A percentile compares a stretch with the other conserved stretches of the same genome.
phyloP scores from a whole-genome alignment of 2,888 invertebrate genomes.

The Drosophila villosipedis region DNA sequence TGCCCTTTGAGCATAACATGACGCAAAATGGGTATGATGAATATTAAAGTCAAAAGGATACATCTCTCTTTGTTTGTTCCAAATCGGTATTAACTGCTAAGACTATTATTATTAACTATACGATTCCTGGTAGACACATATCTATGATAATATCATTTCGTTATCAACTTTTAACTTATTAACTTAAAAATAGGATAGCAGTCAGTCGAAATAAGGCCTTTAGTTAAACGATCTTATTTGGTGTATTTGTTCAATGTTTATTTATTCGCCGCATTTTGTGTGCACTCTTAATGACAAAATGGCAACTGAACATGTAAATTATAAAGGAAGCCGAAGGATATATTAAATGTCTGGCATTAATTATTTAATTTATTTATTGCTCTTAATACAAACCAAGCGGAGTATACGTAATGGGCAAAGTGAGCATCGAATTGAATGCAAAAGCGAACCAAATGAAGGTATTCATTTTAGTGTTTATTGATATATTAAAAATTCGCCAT shows the following conservation, averaged over 20 bases:
- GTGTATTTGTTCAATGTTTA: conserved; percentile 27
- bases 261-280: conserved; percentile 45
- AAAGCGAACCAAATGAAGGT: neutral
- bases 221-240: neutral
- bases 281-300: conserved; percentile 61
- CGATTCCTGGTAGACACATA: neutral
- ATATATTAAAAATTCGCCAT: neutral
- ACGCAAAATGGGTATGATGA: neutral
- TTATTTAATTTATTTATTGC: conserved; percentile 60
- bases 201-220: neutral
- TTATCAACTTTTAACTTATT: neutral
- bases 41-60: neutral
- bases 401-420: conserved; percentile 28
- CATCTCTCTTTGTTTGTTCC: too few species aligned
- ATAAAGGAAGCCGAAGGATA: conserved; percentile 36
- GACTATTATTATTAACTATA: neutral
- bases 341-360: conserved; percentile 45
- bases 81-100: neutral
- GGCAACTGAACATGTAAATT: conserved; percentile 41
- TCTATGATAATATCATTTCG: too few species aligned
- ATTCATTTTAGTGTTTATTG: conserved; percentile 1
- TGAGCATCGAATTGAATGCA: neutral
- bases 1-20: neutral
- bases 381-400: conserved; percentile 28
- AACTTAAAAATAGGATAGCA: conserved; percentile 17